Percentiles rank a stretch among this genome's conserved stretches.
These are phyloP conservation scores for Tiliacea aurago DNA, from an alignment of 2,888 invertebrate genomes.

Conservation along the genomic window DNA sequence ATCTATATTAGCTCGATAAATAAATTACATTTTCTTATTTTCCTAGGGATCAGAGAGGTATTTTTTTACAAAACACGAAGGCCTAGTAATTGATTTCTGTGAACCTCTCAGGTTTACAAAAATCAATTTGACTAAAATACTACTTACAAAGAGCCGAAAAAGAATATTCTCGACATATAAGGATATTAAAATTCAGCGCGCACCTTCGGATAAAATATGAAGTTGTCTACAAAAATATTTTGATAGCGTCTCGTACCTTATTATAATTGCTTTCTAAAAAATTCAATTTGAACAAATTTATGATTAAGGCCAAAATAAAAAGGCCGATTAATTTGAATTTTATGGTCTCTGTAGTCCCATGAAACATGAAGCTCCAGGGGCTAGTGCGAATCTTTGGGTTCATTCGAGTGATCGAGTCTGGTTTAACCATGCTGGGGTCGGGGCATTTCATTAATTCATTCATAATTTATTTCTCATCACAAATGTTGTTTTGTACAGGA, in stretches of 20 bases:
- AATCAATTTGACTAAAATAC: conserved; percentile 53
- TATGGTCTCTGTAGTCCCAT: no score
- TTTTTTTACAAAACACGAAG: conserved; percentile 17
- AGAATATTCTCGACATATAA: conserved; percentile 37
- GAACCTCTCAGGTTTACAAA: conserved; percentile 10
- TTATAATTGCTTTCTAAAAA: conserved; percentile 42
- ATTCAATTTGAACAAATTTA: conserved; percentile 23
- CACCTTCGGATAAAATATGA: conserved; percentile 45
- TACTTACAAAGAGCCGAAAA: conserved; percentile 29
- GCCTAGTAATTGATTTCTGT: neutral
- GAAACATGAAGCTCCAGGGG: no score
- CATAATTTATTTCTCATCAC: no score
- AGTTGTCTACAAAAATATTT: conserved; percentile 52
- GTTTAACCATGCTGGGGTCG: no score
- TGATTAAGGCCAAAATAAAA: neutral
- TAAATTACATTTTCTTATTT: conserved; percentile 22
- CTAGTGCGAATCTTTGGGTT: no score
- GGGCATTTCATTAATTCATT: no score
- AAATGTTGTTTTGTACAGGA: no score
- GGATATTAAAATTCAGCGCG: conserved; percentile 50
- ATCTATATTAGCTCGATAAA: conserved; percentile 14
- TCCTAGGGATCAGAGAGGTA: neutral
- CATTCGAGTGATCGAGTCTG: no score
- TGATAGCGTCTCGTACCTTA: conserved; percentile 35
- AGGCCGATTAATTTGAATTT: neutral